These are phyloP conservation scores for Sipha flava DNA, from an alignment of 1,140 invertebrate genomes.

Conservation along the genomic window DNA sequence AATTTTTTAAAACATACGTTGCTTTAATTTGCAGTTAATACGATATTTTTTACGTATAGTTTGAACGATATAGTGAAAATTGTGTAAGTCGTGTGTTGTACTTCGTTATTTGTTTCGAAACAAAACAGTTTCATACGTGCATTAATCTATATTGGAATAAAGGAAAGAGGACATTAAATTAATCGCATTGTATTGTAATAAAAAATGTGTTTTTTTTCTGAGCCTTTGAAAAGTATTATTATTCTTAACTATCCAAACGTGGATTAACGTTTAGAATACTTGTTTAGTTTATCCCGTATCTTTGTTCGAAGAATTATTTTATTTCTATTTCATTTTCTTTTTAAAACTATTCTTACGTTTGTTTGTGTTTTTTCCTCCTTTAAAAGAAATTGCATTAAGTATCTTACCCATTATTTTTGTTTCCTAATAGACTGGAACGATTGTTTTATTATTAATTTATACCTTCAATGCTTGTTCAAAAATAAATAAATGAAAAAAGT, in stretches of 20 bases:
- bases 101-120: not conserved
- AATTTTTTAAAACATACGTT: not conserved
- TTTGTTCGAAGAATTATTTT: not conserved
- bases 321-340: not conserved
- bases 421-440: no score
- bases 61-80: no score
- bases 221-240: not conserved
- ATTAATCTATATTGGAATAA: not conserved
- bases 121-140: not conserved
- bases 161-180: not conserved
- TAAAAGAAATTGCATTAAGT: no score
- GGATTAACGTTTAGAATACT: not conserved
- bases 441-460: no score
- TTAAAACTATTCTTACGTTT: no score
- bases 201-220: no score
- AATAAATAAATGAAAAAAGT: no score
- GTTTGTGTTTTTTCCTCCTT: no score
- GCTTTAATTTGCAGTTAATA: not conserved
- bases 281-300: not conserved
- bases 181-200: not conserved
- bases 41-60: not conserved
- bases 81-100: no score
- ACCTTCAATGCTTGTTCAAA: no score
- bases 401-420: no score
- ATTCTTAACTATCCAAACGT: no score